phyloP scores from a whole-genome alignment of 2,113 vertebrate genomes.

The crab-eating macaque (Macaca fascicularis) region DNA sequence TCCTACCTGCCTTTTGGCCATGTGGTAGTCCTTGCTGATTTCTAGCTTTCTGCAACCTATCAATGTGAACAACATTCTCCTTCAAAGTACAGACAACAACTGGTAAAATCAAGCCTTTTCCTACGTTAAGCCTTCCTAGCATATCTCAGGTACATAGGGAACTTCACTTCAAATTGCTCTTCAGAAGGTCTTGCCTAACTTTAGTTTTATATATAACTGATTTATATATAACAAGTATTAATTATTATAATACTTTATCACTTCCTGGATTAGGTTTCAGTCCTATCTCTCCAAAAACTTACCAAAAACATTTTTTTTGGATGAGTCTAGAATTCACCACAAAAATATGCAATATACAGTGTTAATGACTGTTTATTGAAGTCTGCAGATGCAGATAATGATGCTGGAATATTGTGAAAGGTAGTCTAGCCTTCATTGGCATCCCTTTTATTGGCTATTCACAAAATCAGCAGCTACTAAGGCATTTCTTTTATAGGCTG shows the following conservation, averaged over 20 bases:
- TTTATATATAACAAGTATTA: background rate
- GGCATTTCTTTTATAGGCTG: background rate
- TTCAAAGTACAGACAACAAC: background rate
- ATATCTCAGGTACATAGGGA: background rate
- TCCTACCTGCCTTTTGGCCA: background rate
- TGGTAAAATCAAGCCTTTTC: background rate
- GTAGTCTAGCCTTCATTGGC: background rate
- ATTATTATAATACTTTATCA: background rate
- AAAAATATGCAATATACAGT: background rate
- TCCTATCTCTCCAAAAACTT: background rate
- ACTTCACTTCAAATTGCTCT: slow-evolving; percentile 22
- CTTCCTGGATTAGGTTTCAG: slow-evolving; percentile 8
- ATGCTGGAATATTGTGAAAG: background rate
- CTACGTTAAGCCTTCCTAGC: background rate
- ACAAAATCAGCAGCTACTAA: background rate
- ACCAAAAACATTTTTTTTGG: too few relatives aligned
- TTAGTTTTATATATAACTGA: background rate
- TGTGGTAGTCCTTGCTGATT: background rate
- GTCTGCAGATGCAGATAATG: background rate
- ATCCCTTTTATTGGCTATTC: background rate
- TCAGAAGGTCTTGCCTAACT: background rate
- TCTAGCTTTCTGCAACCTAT: background rate
- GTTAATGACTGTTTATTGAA: background rate
- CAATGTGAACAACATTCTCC: background rate
- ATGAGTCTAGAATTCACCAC: background rate